phyloP scores from a whole-genome alignment of 2,113 vertebrate genomes.

The Pomatostomus ruficeps region DNA sequence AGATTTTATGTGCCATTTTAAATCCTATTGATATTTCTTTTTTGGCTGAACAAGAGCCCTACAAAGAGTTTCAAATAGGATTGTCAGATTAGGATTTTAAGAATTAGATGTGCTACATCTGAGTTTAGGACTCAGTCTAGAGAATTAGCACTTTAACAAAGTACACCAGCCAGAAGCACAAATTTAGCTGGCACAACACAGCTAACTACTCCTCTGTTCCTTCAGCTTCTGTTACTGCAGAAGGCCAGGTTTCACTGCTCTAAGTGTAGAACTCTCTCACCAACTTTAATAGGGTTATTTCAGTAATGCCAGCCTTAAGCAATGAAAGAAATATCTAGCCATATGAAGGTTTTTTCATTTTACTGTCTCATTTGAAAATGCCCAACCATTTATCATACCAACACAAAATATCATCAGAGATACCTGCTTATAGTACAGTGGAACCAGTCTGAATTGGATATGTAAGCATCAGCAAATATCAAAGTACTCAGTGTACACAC shows the following conservation, averaged over 20 bases:
- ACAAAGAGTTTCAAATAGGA: not conserved
- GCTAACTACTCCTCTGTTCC: not conserved
- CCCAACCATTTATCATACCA: not conserved
- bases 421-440: not conserved
- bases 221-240: not conserved
- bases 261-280: not conserved
- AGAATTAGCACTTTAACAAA: not conserved
- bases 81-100: not conserved
- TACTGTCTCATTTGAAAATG: not conserved
- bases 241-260: not conserved
- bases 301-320: not conserved
- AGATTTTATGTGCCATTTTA: not conserved
- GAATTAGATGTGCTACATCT: not conserved
- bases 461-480: not conserved
- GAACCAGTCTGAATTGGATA: not conserved
- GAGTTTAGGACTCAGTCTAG: not conserved
- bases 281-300: not conserved
- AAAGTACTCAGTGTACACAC: not conserved
- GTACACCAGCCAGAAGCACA: not conserved
- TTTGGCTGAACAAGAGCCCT: not conserved
- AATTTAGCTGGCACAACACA: not conserved
- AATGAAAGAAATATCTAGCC: not conserved
- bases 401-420: not conserved
- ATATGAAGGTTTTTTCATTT: not conserved
- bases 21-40: not conserved